Base-by-base conservation (phyloP, 2,888 invertebrate species). In the Acrobasis consociella region DNA sequence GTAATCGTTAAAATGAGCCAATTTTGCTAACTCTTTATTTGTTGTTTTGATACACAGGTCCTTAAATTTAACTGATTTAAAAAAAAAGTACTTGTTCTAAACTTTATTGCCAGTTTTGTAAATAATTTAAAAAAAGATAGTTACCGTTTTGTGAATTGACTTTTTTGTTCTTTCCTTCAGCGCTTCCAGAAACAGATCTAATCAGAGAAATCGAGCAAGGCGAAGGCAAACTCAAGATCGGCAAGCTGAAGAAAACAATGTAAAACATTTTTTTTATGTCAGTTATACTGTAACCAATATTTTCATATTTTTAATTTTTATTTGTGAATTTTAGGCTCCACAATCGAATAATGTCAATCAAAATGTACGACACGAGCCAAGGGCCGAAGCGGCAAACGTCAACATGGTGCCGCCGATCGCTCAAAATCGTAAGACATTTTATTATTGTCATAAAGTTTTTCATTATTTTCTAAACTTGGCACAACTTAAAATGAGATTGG, bases 141-240 rank as follows among this genome's bases (percentile, higher is more conserved):
- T 31, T 31, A 31, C 31, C 7, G 8, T 31, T 31, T 0, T 31
- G 31, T 7, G 31, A 8, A 1, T 31, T 31, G 31, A 31, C 5
- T 31, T 7, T 31, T 39, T 15, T 10, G 56, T 49, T 9, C 16
- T 39, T 60, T 9, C 53, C 70, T 67, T 15, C 77, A 91, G 91
- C 71, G 84, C 85, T 17, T 88, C 89, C 17, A 82, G 91, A 69
- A 89, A 83, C 64, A 91, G 91, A 66, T 88, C 87, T 1, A 91
- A 91, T 67, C 92, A 90, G 67, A 83, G 91, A 56, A 89, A 85
- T 62, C 79, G 91, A 9, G 67, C 81, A 0, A 81, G 91, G 38
- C 82, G 92, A 51, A 78, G 91, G 38, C 90, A 81, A 61, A 71
- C 83, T 0, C 87, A 85, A 64, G 91, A 92, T 13, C 80, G 90